A percentile compares a stretch with the other conserved stretches of the same genome.
phyloP scores from a whole-genome alignment of 2,888 invertebrate genomes.

The Coremacera marginata region DNA sequence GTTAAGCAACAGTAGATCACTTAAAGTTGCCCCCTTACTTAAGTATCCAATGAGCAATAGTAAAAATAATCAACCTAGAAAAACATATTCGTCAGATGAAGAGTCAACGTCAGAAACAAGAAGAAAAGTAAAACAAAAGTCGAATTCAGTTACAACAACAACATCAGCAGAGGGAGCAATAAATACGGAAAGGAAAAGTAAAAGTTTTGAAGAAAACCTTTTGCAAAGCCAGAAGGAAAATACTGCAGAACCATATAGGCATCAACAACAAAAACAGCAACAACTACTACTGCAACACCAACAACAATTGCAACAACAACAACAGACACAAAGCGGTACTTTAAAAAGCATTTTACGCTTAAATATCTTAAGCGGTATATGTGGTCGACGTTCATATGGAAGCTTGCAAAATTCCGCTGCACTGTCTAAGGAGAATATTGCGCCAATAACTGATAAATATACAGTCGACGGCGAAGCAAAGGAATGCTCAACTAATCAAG shows the following conservation, averaged over 20 bases:
- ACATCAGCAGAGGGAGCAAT: conserved; percentile 26
- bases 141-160: background rate
- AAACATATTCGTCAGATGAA: conserved; percentile 44
- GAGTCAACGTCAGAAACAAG: conserved; percentile 22
- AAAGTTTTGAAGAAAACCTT: conserved; percentile 31
- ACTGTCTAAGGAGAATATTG: background rate
- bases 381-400: conserved; percentile 51
- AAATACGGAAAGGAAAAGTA: conserved; percentile 36
- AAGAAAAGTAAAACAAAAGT: background rate
- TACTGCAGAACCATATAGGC: background rate
- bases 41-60: conserved; percentile 42
- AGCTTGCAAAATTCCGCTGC: conserved; percentile 38
- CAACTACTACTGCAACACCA: background rate
- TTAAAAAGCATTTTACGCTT: conserved; percentile 47
- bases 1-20: too few relatives aligned
- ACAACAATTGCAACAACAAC: background rate
- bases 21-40: background rate
- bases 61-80: conserved; percentile 38
- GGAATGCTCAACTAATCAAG: background rate
- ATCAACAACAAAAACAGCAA: background rate
- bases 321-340: background rate
- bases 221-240: background rate
- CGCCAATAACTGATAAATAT: background rate
- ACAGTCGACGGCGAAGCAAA: background rate
- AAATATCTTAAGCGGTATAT: conserved; percentile 53